Base-by-base conservation (phyloP, 2,888 invertebrate species). In the Drosophila helvetica region DNA sequence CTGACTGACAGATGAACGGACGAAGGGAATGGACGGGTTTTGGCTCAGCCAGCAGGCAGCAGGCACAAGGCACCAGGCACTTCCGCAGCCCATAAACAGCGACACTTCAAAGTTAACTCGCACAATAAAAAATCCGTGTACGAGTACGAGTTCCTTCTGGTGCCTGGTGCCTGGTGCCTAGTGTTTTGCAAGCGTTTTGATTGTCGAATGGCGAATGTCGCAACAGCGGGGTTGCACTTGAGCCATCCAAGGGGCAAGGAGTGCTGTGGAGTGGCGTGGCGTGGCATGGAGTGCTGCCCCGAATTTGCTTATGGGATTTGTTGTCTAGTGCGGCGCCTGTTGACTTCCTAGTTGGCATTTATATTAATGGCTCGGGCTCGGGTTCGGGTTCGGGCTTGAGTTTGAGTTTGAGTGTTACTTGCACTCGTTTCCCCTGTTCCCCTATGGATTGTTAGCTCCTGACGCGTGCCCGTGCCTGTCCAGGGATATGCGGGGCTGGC, bases 91-190 rank as follows among this genome's bases (percentile, higher is more conserved):
- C 77, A 73, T 80, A 81, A 80, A 78, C 80, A 74, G 79, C 82
- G 80, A 78, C 84, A 83, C 84, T 83, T 83, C 80, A 83, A 82
- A 84, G 80, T 83, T 84, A 83, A 83, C 84, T 83, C 74, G 83
- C 82, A 74, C 80, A 84, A 84, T 81, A 84, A 81, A 84, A 81
- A 81, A 80, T 70, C 74, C 77, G 58, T 79, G 80, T 80, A 69
- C 52, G 46, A 54, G 25, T 62, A 10, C 53, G 15, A 27, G 38
- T 38, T 38, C 38, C 38, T 30, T 8, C 30, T 30, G 30, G 3
- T 30, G 25, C 8, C 25, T 7, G 7, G 7, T 25, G 25, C 33
- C 10, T 30, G 27, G 9, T 30, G 3, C 30, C 12, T 33, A 12
- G 33, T 33, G 33, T 33, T 33, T 5, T 33, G 12, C 12, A 33